phyloP scores from a whole-genome alignment of 2,113 vertebrate species.

The Leptodactylus fuscus region DNA sequence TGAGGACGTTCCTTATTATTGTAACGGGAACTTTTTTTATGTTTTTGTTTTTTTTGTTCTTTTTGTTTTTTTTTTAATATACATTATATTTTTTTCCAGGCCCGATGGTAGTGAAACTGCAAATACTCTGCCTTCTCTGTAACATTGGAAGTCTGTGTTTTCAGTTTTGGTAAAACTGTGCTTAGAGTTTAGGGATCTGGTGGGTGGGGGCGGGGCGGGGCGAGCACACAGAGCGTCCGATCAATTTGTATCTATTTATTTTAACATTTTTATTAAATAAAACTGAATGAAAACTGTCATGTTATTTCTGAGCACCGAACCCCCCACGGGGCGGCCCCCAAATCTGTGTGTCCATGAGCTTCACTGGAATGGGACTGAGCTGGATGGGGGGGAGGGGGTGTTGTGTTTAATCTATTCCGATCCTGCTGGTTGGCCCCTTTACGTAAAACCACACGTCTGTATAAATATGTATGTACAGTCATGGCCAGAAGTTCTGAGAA shows the following conservation, averaged over 20 bases:
- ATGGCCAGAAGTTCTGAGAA: no score
- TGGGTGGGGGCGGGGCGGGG: conserved; percentile 72
- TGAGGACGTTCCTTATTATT: conserved; percentile 57
- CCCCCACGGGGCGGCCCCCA: no score
- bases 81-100: conserved; percentile 64
- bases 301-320: neutral
- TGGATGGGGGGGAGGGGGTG: no score
- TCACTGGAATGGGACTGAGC: no score
- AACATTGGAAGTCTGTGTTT: conserved; percentile 85
- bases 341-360: no score
- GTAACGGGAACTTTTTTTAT: conserved; percentile 64
- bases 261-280: conserved; percentile 99
- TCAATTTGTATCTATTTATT: conserved; percentile 99
- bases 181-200: conserved; percentile 95
- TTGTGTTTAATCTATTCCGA: no score
- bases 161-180: conserved; percentile 92
- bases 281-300: conserved; percentile 77
- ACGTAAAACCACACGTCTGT: no score
- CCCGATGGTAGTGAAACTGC: conserved; percentile 86
- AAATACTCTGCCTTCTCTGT: conserved; percentile 85
- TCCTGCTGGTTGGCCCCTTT: no score
- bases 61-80: conserved; percentile 65
- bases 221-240: conserved; percentile 94
- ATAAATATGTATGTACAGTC: no score
- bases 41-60: conserved; percentile 58